Percentiles rank a stretch among this genome's conserved stretches.
These are phyloP conservation scores for Puma concolor DNA, from an alignment of 2,113 vertebrate genomes.

Conservation along the genomic window DNA sequence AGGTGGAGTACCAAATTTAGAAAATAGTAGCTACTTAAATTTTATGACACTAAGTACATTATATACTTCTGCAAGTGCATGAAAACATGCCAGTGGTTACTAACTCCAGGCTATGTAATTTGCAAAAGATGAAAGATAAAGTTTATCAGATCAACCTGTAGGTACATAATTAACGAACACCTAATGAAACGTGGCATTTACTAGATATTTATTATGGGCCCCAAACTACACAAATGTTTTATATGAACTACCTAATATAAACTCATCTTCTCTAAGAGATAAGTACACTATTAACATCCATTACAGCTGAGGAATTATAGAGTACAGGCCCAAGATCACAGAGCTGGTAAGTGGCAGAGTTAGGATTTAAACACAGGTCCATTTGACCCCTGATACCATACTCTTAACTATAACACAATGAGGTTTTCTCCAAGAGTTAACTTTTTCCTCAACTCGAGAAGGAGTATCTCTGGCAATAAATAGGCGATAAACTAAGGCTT, in stretches of 20 bases:
- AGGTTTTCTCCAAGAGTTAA: background rate
- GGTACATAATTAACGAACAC: background rate
- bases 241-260: background rate
- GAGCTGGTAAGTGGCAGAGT: background rate
- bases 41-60: background rate
- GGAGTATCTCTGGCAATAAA: background rate
- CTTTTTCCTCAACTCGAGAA: background rate
- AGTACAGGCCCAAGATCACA: background rate
- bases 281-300: background rate
- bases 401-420: background rate
- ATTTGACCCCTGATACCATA: background rate
- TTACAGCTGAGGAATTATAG: background rate
- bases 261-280: background rate
- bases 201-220: background rate
- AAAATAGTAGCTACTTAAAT: background rate
- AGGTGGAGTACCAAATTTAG: background rate
- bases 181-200: background rate
- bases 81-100: background rate
- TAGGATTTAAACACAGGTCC: background rate
- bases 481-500: background rate
- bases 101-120: background rate
- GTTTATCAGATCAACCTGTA: too few species aligned
- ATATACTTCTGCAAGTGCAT: background rate
- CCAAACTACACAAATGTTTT: background rate
- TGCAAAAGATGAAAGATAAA: background rate